Evolutionary conservation across 2,797 vertebrate species (phyloP).

Genomic region (Remorina albescens): DNA sequence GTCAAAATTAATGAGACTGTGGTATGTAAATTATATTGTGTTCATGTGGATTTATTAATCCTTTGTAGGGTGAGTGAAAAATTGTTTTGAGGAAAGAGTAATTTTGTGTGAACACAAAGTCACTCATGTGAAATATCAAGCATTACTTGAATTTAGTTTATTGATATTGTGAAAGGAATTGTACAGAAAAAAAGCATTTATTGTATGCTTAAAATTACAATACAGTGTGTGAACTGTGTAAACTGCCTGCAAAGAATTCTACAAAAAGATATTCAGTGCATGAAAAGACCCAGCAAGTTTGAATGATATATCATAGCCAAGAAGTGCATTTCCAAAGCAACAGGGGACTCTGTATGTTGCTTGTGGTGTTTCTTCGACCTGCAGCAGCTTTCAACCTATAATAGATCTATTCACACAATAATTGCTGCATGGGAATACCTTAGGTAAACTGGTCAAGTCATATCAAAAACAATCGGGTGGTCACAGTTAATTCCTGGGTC

Average conservation of each 20-base stretch:
- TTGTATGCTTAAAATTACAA: too few relatives aligned
- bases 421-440: conserved; percentile 61
- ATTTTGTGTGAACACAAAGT: background rate
- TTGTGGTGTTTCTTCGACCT: conserved; percentile 34
- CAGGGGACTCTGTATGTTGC: conserved; percentile 21
- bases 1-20: background rate
- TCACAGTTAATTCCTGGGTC: conserved; percentile 56
- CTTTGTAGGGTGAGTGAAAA: background rate
- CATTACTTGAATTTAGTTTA: background rate
- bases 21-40: background rate
- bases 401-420: conserved; percentile 59
- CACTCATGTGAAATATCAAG: background rate
- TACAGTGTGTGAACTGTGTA: too few relatives aligned
- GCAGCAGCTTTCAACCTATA: conserved; percentile 38
- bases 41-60: background rate
- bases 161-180: background rate
- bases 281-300: conserved; percentile 3
- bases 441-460: conserved; percentile 57
- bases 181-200: background rate
- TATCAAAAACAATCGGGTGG: conserved; percentile 66
- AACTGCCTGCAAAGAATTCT: background rate
- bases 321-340: conserved; percentile 32
- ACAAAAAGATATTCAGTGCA: background rate
- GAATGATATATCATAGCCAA: conserved; percentile 11
- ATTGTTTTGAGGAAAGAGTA: background rate